These are phyloP conservation scores for Nestor notabilis DNA, from an alignment of 2,113 vertebrate genomes.

Conservation along the genomic window DNA sequence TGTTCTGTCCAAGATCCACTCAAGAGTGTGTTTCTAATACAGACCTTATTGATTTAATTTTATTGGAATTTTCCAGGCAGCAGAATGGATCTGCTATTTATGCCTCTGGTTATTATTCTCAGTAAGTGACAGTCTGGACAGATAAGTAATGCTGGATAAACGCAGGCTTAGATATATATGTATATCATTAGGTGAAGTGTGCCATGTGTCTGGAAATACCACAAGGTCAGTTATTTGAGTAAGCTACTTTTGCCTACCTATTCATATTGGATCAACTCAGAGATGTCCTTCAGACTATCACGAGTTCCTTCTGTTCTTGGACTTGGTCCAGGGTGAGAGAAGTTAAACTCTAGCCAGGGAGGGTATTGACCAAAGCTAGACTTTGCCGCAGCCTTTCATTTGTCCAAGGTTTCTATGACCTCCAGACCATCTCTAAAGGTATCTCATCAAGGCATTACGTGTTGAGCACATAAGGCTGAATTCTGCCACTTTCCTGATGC, in stretches of 20 bases:
- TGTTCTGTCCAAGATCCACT: slow-evolving; percentile 17
- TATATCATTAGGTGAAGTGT: neutral
- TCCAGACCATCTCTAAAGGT: neutral
- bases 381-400: neutral
- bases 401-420: neutral
- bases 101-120: slow-evolving; percentile 10
- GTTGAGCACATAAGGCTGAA: neutral
- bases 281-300: neutral
- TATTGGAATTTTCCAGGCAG: slow-evolving; percentile 43
- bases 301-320: neutral
- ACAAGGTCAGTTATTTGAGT: neutral
- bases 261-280: neutral
- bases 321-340: neutral
- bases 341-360: neutral
- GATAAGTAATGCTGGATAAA: neutral
- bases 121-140: neutral
- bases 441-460: neutral
- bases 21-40: slow-evolving; percentile 44
- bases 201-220: neutral
- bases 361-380: neutral
- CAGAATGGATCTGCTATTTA: slow-evolving; percentile 45
- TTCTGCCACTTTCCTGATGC: neutral
- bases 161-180: neutral
- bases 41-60: slow-evolving; percentile 25
- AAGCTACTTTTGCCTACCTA: neutral